Base-by-base conservation (phyloP, 2,113 vertebrate species). In the Ondatra zibethicus region DNA sequence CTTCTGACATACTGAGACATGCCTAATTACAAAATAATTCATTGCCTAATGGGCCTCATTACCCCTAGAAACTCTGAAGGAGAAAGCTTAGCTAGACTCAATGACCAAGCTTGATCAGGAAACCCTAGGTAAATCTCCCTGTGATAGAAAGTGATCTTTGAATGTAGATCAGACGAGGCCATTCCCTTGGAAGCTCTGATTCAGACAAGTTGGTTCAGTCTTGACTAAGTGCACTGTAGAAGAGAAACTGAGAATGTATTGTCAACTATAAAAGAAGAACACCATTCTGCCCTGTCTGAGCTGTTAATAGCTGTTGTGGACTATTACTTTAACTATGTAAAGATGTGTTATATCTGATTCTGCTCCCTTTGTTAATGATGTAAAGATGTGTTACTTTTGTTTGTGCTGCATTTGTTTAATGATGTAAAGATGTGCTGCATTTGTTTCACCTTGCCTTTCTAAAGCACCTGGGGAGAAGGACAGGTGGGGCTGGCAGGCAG, bases 1-100 rank as follows among this genome's bases (percentile, higher is more conserved):
- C 55, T 95, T 94, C 31, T 95, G 52, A 77, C 45, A 94, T 76
- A 93, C 10, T 72, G 42, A 33, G 75, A 84, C 36, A 91, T 52
- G 78, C 19, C 42, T 91, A 39, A 70, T 87, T 92, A 94, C 61
- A 94, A 85, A 96, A 82, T 77, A 81, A 92, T 82, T 85, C 55
- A 45, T 45, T 92, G 88, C 21, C 81, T 61, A 97, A 96, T 39
- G 77, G 61, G 47, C 27, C 70, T 95, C 52, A 87, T 92, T 66
- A 92, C 72, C 55, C 96, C 63, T 25, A 91, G 33, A 95, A 72
- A 27, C 36, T 55, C 39, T 82, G 33, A 85, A 13, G 23, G 39
- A 88, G 58, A 63, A 87, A 45, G 45, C 58, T 94, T 89, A 86
- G 50, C 91, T 89, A 96, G 88, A 91, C 89, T n/a, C 39, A 95